Conservation (phyloP, 1,140 invertebrate species). For the Pogonomyrmex barbatus region DNA sequence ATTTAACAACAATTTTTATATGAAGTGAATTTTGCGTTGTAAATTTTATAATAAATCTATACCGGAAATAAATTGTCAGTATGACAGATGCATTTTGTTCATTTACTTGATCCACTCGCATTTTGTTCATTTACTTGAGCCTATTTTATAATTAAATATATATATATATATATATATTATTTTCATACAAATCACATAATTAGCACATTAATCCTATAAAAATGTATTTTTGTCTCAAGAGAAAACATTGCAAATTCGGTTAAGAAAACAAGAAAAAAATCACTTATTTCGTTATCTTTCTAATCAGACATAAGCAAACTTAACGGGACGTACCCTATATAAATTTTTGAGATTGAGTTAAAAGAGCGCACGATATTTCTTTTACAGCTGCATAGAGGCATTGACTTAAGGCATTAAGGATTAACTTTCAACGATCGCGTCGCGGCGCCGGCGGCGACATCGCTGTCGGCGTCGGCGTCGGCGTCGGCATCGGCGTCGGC, state of each 20-base stretch:
- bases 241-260: background rate
- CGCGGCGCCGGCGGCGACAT: slow-evolving; percentile 26
- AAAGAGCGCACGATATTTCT: background rate
- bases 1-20: background rate
- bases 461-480: slow-evolving; percentile 11
- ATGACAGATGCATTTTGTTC: background rate
- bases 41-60: background rate
- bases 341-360: background rate
- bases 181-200: background rate
- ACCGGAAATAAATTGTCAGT: background rate
- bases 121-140: too few species aligned
- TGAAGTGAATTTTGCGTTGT: background rate
- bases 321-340: background rate
- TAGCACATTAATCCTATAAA: background rate
- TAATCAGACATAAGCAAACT: background rate
- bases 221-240: background rate
- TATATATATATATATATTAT: background rate
- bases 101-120: too few species aligned
- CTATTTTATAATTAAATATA: background rate
- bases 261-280: background rate
- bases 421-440: slow-evolving; percentile 53
- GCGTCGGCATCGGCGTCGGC: background rate
- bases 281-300: background rate
- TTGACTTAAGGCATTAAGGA: slow-evolving; percentile 50
- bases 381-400: slow-evolving; percentile 25